Conservation (phyloP, 2,113 vertebrate genomes). For the Tricholaema leucomelas region DNA sequence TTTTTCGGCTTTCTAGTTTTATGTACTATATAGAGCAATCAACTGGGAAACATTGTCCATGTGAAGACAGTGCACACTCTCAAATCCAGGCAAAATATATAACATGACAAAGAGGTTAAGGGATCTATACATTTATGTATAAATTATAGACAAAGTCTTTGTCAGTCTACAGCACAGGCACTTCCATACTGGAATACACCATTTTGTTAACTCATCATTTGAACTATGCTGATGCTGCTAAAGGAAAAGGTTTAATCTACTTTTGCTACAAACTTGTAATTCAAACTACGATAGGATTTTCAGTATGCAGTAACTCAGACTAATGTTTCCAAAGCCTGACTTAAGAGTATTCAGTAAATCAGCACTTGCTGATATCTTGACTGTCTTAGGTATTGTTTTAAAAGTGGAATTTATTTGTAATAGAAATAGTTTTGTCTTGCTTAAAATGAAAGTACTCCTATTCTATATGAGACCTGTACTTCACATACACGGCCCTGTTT, state of each 20-base stretch:
- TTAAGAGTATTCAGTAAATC: not conserved
- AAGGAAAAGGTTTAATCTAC: not conserved
- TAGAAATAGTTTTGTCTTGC: not conserved
- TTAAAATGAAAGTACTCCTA: not conserved
- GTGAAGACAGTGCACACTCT: not conserved
- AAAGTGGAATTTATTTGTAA: not conserved
- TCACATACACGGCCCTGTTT: not conserved
- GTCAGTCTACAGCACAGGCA: not conserved
- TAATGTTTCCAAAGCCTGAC: not conserved
- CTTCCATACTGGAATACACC: not conserved
- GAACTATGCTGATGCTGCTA: not conserved
- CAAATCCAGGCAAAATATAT: not conserved
- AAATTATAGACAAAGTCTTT: not conserved
- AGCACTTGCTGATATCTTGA: not conserved
- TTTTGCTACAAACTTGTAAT: not conserved
- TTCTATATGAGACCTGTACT: not conserved
- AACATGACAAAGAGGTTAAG: not conserved
- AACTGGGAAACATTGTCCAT: not conserved
- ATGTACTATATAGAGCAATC: not conserved
- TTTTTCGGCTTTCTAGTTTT: not conserved
- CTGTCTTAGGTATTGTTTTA: not conserved
- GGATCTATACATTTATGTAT: not conserved
- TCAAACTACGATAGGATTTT: not conserved
- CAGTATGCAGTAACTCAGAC: not conserved
- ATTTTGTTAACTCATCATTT: not conserved